phyloP scores from a whole-genome alignment of 1,140 invertebrate genomes.

The Delia radicum region DNA sequence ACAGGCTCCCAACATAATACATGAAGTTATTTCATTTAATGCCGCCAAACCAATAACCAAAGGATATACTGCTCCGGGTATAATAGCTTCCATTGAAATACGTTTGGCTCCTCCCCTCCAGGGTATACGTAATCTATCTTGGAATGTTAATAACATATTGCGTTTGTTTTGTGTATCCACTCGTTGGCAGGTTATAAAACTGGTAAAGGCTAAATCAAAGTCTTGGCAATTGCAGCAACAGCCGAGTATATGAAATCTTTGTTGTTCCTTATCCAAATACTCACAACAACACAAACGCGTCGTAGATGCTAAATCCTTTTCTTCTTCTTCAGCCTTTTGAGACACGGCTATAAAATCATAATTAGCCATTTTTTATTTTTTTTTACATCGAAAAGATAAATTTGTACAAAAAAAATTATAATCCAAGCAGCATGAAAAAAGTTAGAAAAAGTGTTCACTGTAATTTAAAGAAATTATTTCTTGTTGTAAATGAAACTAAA shows the following conservation, averaged over 20 bases:
- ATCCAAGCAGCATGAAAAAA: constrained; percentile 8
- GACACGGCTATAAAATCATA: neutral
- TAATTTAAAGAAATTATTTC: neutral
- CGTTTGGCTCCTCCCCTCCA: constrained; percentile 61
- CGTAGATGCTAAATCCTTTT: constrained; percentile 29
- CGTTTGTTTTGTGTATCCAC: constrained; percentile 37
- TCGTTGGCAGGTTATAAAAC: constrained; percentile 39
- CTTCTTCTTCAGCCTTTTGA: constrained; percentile 28
- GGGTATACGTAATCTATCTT: constrained; percentile 60
- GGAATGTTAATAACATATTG: constrained; percentile 56
- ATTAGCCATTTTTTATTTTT: neutral
- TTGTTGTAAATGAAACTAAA: no score
- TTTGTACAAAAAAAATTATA: neutral
- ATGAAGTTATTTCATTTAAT: constrained; percentile 52
- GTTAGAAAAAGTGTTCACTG: neutral
- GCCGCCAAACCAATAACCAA: constrained; percentile 54
- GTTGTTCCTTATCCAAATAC: constrained; percentile 58
- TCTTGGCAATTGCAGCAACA: constrained; percentile 63
- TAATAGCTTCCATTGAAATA: constrained; percentile 49
- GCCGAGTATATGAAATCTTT: constrained; percentile 60
- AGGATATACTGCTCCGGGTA: constrained; percentile 55
- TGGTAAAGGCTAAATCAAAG: constrained; percentile 56
- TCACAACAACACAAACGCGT: constrained; percentile 61
- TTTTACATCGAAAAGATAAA: neutral
- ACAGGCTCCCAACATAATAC: constrained; percentile 51